Base-by-base conservation (phyloP, 2,888 invertebrate species). In the Rhamnusium bicolor region DNA sequence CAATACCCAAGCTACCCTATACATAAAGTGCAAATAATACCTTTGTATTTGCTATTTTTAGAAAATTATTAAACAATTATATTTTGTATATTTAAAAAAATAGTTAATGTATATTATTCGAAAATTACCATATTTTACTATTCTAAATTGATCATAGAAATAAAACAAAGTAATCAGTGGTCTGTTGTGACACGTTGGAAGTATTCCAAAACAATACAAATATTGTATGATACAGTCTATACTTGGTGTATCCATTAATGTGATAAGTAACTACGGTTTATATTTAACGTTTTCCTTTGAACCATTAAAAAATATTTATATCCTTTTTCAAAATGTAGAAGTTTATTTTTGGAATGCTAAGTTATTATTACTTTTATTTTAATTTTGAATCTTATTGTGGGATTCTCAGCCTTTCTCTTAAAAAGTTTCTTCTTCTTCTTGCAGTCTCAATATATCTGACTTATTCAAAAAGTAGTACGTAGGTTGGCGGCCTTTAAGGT, bases 401-500 rank as follows among this genome's bases (percentile, higher is more conserved):
- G 8, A 12, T 40, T 40, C 40, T 46, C 56, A 47, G 56, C 67
- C 67, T 46, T 66, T 56, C 19, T 8, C 66, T 78, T 85, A 92
- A 84, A 91, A 91, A 21, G 90, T 89, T 80, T 94, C 93, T 84
- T 96, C 96, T 86, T 97, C 96, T 83, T 96, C 95, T 85, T 95
- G 95, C 53, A 97, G 91, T 75, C 94, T 91, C 75, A 94, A 89
- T 83, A 97, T 95, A 79, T 97, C 97, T 0, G 95, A 94, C 87
- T 96, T 96, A 87, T 97, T 96, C 92, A 97, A 95, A 86, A 95
- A 97, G 88, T 97, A 97, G 88, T 96, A 97, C 46, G 95, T 94
- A 0, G 97, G 96, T 84, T 96, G 96, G 54, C 96, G 91, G 70
- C 96, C 96, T 89, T 95, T 95, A 84, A 97, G 90, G 89, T 97